These are phyloP conservation scores for Formica aserva DNA, from an alignment of 2,888 invertebrate species.

Conservation along the genomic window DNA sequence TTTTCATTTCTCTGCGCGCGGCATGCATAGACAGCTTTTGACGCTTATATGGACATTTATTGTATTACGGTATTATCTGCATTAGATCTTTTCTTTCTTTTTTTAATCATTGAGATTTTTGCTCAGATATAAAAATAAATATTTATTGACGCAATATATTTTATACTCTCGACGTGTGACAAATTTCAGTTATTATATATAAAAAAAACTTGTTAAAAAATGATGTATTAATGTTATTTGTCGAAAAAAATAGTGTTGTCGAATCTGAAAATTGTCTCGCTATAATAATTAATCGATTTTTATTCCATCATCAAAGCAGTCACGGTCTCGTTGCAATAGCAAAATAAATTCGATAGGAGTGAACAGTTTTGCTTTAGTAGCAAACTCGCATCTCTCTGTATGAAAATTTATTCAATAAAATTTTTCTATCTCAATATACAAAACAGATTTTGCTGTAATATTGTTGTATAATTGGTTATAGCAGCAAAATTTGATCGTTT, in stretches of 20 bases:
- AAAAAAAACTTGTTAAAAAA: not conserved
- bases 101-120: not conserved
- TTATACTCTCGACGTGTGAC: not conserved
- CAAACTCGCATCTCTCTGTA: constrained; percentile 9
- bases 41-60: not conserved
- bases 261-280: not conserved
- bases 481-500: constrained; percentile 8
- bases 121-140: not conserved
- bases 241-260: not conserved
- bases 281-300: constrained; percentile 1
- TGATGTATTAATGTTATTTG: not conserved
- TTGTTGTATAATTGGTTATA: constrained; percentile 20
- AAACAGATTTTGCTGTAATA: constrained; percentile 24
- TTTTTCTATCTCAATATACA: constrained; percentile 2
- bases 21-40: not conserved
- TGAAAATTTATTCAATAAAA: constrained; percentile 10
- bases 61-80: not conserved
- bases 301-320: not conserved
- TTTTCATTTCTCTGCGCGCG: not conserved
- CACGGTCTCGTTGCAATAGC: not conserved
- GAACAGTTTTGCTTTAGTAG: not conserved
- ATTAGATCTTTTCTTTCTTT: not conserved
- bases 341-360: not conserved
- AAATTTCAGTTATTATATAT: not conserved
- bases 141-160: not conserved